Evolutionary conservation across 1,140 invertebrate genomes (phyloP).

Genomic region (Pantala flavescens): DNA sequence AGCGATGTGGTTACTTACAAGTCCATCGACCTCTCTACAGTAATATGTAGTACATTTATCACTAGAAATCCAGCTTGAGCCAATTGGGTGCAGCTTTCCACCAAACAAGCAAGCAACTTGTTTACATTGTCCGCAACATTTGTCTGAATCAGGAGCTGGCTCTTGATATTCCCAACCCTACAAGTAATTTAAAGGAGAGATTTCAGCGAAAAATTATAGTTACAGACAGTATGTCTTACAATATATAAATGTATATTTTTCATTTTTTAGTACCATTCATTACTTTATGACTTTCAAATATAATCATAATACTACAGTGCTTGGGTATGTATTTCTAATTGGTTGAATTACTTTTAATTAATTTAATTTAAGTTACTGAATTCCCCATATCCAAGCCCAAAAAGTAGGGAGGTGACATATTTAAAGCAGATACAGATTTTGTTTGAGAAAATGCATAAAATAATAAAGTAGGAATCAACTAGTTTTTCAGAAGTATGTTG

Average conservation of each 20-base stretch:
- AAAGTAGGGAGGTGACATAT: no score
- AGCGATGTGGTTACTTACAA: conserved; percentile 34
- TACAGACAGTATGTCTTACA: background rate
- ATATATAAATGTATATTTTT: conserved; percentile 16
- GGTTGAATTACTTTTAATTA: no score
- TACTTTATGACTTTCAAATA: no score
- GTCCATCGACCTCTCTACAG: conserved; percentile 41
- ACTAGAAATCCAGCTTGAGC: conserved; percentile 45
- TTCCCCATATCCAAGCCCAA: no score
- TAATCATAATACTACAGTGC: no score
- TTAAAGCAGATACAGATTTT: no score
- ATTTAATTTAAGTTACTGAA: no score
- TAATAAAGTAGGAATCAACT: no score
- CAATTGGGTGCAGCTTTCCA: conserved; percentile 39
- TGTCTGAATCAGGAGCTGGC: conserved; percentile 26
- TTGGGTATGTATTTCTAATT: no score
- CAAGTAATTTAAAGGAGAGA: conserved; percentile 14
- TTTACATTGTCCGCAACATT: conserved; percentile 62
- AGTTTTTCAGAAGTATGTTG: no score
- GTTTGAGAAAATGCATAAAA: no score
- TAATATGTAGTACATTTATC: conserved; percentile 56
- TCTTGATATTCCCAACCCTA: conserved; percentile 39
- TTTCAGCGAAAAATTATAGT: conserved; percentile 10
- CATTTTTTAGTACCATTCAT: conserved; percentile 14
- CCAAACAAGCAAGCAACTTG: conserved; percentile 52